These are phyloP conservation scores for Chrysemys picta DNA, from an alignment of 2,113 vertebrate genomes.

Conservation along the genomic window DNA sequence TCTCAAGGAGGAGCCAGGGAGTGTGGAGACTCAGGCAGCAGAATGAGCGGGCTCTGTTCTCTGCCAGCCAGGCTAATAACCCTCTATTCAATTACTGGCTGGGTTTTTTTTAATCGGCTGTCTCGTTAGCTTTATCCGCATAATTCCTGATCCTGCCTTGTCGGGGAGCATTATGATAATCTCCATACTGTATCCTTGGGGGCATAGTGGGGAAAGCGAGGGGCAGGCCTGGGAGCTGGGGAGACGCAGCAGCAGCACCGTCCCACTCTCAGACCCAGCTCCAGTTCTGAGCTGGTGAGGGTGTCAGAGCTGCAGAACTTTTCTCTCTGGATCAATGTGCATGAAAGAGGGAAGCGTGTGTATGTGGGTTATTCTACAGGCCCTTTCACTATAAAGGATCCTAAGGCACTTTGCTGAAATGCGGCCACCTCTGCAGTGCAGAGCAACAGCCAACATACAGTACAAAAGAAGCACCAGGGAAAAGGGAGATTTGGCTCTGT, in stretches of 20 bases:
- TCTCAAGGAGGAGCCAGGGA: slow-evolving; percentile 23
- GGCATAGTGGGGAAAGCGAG: slow-evolving; percentile 14
- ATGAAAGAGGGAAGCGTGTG: accelerated
- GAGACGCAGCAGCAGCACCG: not conserved
- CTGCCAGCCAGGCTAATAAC: slow-evolving; percentile 70
- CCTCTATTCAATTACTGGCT: slow-evolving; percentile 75
- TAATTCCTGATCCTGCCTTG: slow-evolving; percentile 74
- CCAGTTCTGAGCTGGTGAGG: not conserved
- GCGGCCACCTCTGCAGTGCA: not conserved
- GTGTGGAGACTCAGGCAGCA: slow-evolving; percentile 4
- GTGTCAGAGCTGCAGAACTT: not conserved
- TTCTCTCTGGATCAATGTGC: not conserved
- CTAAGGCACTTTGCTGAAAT: not conserved
- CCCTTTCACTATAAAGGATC: not conserved
- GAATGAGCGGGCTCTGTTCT: slow-evolving; percentile 57
- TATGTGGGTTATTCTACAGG: not conserved
- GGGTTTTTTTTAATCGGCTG: slow-evolving; percentile 62
- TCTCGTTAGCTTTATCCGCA: slow-evolving; percentile 75
- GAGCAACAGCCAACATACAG: not conserved
- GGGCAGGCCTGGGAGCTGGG: not conserved
- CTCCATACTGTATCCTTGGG: slow-evolving; percentile 43
- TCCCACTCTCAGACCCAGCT: not conserved
- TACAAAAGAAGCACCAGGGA: not conserved
- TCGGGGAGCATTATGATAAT: slow-evolving; percentile 75
- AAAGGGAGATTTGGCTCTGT: not conserved